Evolutionary conservation across 2,113 vertebrate genomes (phyloP), one percentile per base, ranked within the genome.

Genomic region (Rhadina sibilatrix): DNA sequence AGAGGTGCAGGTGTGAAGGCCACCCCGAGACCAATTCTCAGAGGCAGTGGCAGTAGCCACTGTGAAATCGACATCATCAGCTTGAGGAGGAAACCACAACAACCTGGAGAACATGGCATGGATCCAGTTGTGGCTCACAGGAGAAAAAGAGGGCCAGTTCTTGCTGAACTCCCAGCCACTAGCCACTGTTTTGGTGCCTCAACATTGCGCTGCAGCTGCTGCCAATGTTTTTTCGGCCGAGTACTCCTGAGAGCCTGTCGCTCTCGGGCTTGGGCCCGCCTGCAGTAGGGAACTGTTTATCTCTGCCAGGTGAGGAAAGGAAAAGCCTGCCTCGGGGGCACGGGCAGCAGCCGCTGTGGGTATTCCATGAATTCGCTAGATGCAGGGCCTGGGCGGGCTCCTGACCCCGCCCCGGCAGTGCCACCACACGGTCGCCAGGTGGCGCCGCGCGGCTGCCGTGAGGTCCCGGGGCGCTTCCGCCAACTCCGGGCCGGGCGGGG

Each of bases 291-390:
- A 20, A 7, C 6, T 1, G 20, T 6, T 50, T 42, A 21, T 3
- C 40, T 23, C 25, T 10, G 35, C 2, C 1, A 31, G 21, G 30
- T 3, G 33, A 40, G 19, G 18, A 20, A 12, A 19, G 24, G 28
- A 15, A 15, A 50, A 57, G 4, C 11, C 17, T 9, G 11, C 10
- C 21, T 4, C 2, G 17, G 28, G 15, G 8, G 4, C 2, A 47
- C 12, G 6, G 46, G 1, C 38, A 19, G 35, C 57, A 25, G 40
- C 12, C 4, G 12, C 2, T 2, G 1, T 2, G 7, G 4, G 31
- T 1, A 1, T 22, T 15, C 35, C 17, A 9, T 2, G 5, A 15
- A 6, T 12, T 9, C 7, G 1, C 7, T 0, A 2, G 22, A 13
- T 0, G 4, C 10, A 1, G 2, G 18, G 8, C 13, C 31, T 25